Evolutionary conservation across 2,113 vertebrate species (phyloP), one percentile per base, ranked within the genome.

Genomic region (Pseudorectes ferrugineus): DNA sequence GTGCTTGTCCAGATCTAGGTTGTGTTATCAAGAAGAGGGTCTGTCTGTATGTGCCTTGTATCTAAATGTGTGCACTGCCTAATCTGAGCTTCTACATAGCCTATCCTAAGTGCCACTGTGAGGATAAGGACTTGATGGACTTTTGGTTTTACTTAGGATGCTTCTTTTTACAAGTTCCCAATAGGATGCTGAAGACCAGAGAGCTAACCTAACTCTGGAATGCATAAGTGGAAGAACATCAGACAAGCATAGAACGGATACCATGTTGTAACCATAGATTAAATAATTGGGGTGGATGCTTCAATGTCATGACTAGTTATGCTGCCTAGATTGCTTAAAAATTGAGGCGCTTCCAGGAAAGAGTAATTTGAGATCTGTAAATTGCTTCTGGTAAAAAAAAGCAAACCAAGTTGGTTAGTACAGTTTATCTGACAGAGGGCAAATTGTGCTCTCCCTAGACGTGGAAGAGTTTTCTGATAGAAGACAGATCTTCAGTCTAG

Each of bases 271-370:
- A 79, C 3, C 3, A 7, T 12, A 51, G 18, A 71, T 35, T 70
- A 65, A 83, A 62, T 51, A 71, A 55, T 13, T 58, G 51, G 23
- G 5, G 9, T 46, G 42, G 35, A 25, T 80, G 21, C 66, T 76
- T 65, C 43, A 58, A 18, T 61, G 25, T 42, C 2, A 0, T 43
- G 36, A 52, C 22, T 67, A 10, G n/a, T 88, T 75, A n/a, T 49
- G 35, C 35, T 78, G 74, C 25, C 65, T 67, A 15, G n/a, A 51
- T 72, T 35, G 11, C 57, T 67, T 67, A 43, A 85, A 74, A 67
- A 61, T 48, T 57, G 20, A 26, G 57, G 23, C 4, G 3, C 0
- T 0, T 68, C 25, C 10, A 42, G 49, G 55, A 90, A 45, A 76
- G 20, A 52, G 19, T 70, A 45, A 76, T 58, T 49, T 76, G 48